These are phyloP conservation scores for Platycnemis pennipes DNA, from an alignment of 2,888 invertebrate genomes.

Conservation along the genomic window DNA sequence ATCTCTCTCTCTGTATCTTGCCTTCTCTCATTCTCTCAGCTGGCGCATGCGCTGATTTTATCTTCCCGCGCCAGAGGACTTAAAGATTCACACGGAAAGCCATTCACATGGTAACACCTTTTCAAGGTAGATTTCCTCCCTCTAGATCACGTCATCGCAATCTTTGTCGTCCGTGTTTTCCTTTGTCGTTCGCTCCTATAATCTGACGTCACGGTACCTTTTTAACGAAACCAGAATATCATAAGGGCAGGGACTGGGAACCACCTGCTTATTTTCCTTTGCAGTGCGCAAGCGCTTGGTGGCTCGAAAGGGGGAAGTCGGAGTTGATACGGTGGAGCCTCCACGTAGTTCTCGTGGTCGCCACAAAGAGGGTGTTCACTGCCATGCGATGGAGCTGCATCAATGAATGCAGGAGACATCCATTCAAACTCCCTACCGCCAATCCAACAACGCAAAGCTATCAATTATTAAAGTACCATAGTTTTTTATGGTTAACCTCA, in stretches of 20 bases:
- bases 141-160: conserved; percentile 11
- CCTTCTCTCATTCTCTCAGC: background rate
- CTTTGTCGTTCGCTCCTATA: conserved; percentile 26
- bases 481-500: too few relatives aligned
- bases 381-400: too few relatives aligned
- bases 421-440: too few relatives aligned
- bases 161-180: conserved; percentile 48
- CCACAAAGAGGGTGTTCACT: conserved; percentile 20
- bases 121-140: background rate
- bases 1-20: background rate
- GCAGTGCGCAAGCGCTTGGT: conserved; percentile 36
- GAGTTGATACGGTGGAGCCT: background rate
- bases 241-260: conserved; percentile 13
- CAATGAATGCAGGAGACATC: too few relatives aligned
- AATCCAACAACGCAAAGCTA: too few relatives aligned
- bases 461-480: too few relatives aligned
- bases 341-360: background rate
- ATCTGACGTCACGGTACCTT: conserved; percentile 55
- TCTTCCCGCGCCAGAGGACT: background rate
- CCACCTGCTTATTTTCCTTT: conserved; percentile 41
- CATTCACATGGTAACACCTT: conserved; percentile 19
- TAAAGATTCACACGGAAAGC: background rate
- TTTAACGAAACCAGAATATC: conserved; percentile 61
- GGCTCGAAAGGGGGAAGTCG: conserved; percentile 46
- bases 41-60: conserved; percentile 14